These are phyloP conservation scores for Paramormyrops kingsleyae DNA, from an alignment of 2,113 vertebrate species.

Conservation along the genomic window DNA sequence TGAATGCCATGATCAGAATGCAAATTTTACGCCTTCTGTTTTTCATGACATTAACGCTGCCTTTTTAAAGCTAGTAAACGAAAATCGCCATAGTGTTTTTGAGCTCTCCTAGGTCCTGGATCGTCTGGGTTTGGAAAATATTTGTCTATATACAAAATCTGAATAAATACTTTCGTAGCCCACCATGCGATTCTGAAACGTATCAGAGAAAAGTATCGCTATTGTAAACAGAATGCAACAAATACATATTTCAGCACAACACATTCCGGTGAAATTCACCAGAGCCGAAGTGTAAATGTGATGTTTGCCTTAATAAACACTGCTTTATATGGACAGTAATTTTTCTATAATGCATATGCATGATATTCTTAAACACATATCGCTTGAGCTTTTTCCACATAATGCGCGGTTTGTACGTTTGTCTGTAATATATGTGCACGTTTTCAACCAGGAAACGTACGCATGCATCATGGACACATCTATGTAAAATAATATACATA, in stretches of 20 bases:
- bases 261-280: neutral
- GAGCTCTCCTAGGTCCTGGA: neutral
- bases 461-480: neutral
- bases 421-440: neutral
- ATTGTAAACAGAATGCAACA: neutral
- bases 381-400: neutral
- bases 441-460: neutral
- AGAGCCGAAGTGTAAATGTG: neutral
- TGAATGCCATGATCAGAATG: neutral
- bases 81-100: neutral
- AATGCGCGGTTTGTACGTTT: neutral
- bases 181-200: neutral
- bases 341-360: neutral
- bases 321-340: neutral
- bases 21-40: conserved; percentile 1
- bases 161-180: neutral
- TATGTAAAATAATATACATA: neutral
- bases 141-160: neutral
- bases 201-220: neutral
- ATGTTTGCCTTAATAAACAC: neutral
- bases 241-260: neutral
- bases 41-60: neutral
- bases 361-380: neutral
- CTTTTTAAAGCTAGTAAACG: neutral
- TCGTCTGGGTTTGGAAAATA: neutral